Base-by-base conservation (phyloP, 2,797 vertebrate genomes). In the Dermochelys coriacea region DNA sequence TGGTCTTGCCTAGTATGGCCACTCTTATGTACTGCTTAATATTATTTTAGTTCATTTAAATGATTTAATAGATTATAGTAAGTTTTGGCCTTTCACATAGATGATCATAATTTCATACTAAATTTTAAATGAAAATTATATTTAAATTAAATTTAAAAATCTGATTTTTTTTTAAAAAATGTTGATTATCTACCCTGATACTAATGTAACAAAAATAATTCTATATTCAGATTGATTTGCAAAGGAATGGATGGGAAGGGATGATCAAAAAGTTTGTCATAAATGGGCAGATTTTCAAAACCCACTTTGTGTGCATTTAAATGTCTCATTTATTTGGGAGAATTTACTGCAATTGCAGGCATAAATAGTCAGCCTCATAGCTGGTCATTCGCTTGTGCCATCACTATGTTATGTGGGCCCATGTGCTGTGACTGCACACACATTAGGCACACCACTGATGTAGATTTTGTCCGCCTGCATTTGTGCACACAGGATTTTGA, bases 331-430 rank as follows among this genome's bases (percentile, higher is more conserved):
- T 83, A 29, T 55, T 90, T 82, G 41, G 71, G 87, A 4, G 94
- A 97, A 96, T 97, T 93, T 91, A 96, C 94, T 97, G 95, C 96
- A 88, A 85, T 57, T 97, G 94, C 90, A 89, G 3, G 55, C 49
- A 4, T 31, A 64, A 83, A n/a, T 85, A 31, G 82, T 25, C 85
- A 57, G 88, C 91, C 75, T 61, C 87, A 84, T 75, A 11, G 10
- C 10, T 0, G 3, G 29, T 61, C 78, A 41, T 5, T 4, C 31
- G 79, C 84, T 54, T 57, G 16, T 47, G 41, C 83, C 0, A 0
- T 83, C 88, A 57, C 80, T 51, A 4, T 77, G 80, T 19, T 90
- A 88, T 91, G 25, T n/a, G 82, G 49, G 77, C 77, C 81, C 81
- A 79, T 27, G 1, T 83, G 91, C 68, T 27, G 78, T 2, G 18